A percentile compares a stretch with the other conserved stretches of the same genome.
phyloP scores from a whole-genome alignment of 2,797 vertebrate species.

The Orestias chungarensis region DNA sequence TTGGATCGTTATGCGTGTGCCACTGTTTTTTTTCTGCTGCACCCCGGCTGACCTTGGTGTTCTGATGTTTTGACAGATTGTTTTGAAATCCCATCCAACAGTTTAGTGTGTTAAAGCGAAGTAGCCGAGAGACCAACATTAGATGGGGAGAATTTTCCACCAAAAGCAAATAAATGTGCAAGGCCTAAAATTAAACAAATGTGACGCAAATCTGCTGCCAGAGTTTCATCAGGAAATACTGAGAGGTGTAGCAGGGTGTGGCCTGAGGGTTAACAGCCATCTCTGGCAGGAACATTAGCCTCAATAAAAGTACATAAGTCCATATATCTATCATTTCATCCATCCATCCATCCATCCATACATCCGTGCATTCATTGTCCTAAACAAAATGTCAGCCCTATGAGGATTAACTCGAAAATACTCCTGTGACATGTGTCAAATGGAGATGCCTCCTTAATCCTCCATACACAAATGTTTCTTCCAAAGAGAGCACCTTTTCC shows the following conservation, averaged over 20 bases:
- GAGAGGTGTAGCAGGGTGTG: conserved; percentile 47
- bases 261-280: conserved; percentile 60
- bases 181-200: conserved; percentile 72
- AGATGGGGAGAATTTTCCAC: conserved; percentile 40
- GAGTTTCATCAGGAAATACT: conserved; percentile 63
- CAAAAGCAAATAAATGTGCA: conserved; percentile 68
- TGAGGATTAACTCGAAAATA: no score
- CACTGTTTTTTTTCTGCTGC: conserved; percentile 79
- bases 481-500: no score
- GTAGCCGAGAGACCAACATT: conserved; percentile 57
- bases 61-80: conserved; percentile 84
- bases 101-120: conserved; percentile 59
- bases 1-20: conserved; percentile 77
- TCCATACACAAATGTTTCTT: no score
- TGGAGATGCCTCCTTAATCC: no score
- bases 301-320: no score
- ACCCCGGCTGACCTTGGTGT: conserved; percentile 69
- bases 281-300: conserved; percentile 14
- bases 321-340: no score
- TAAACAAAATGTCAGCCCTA: no score
- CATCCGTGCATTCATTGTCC: no score
- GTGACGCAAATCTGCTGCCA: conserved; percentile 63
- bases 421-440: background rate
- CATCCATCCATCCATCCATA: background rate
- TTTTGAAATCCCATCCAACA: conserved; percentile 78